Base-by-base conservation (phyloP, 2,797 vertebrate species). In the Danio tinwini region DNA sequence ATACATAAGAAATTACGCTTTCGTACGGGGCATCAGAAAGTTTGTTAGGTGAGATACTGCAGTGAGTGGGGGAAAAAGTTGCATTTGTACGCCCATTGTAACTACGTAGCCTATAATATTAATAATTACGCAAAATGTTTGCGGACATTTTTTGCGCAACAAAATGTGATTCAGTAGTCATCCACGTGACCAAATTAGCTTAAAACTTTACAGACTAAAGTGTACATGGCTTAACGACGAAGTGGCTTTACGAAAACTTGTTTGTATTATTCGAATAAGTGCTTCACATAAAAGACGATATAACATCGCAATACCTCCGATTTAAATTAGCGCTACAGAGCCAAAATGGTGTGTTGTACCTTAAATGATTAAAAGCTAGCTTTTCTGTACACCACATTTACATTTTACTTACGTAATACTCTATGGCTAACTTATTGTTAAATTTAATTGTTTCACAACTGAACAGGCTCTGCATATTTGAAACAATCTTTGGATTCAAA, bases 1-100 rank as follows among this genome's bases (percentile, higher is more conserved):
- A 50, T 76, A 74, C 79, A 61, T 81, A 69, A 68, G 82, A 86
- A 55, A 73, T 55, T 16, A 47, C 6, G 19, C 47, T 19, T 17
- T 7, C 69, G 58, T 21, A 40, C 5, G 10, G 53, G 52, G 63
- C 44, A 62, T 61, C 55, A 52, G 74, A 50, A 78, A 59, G 45
- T 61, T 78, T 70, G 55, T 78, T 69, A 45, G 29, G 29, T 45
- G 13, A 78, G 39, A 71, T 61, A 42, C 59, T 42, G 59, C 47
- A 42, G 47, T 39, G 58, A 63, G 29, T 52, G 6, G 29, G 14
- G 61, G 59, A 76, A 49, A 39, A 7, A 73, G 40, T 13, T 0
- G 8, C 10, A 16, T 59, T 14, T 9, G 16, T 44, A 11, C 9
- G 14, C 39, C 7, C 19, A 47, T 45, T 50, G 40, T 42, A 47